Evolutionary conservation across 2,113 vertebrate species (phyloP), one percentile per base, ranked within the genome.

Genomic region (Daboia siamensis): DNA sequence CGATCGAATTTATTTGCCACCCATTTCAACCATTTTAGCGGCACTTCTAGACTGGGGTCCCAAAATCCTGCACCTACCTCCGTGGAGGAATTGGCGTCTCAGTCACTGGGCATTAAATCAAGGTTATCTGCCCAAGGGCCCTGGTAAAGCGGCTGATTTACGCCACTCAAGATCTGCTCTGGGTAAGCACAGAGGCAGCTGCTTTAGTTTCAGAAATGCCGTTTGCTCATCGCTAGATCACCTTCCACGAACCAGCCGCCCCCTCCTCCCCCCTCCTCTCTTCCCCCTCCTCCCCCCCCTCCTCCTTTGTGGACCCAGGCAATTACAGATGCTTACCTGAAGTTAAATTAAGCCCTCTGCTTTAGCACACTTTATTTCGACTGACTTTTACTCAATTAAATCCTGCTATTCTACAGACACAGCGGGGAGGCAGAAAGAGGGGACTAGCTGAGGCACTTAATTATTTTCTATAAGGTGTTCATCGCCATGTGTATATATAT

Each of bases 311-410:
- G 84, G 94, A 39, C 10, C 4, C 12, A 0, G 90, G 85, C 86
- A 23, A 91, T 74, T 94, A 5, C 86, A 4, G 69, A 59, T 94
- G 84, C 90, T 94, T 91, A 91, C 85, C 92, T 59, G 0, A 10
- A 87, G 95, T 95, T 93, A 92, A 94, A 94, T 69, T 52, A 46
- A 92, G 92, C 64, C 55, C 93, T 93, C 46, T 0, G 0, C 93
- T 55, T 96, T 95, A 94, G 91, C 92, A 29, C 93, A 44, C 95
- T 96, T 95, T 93, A 96, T 94, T 88, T 69, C 94, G 54, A 89
- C 90, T 92, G 95, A 95, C 95, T 95, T 95, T 96, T 95, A 69
- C 96, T 95, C 97, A 96, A 96, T 97, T 97, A 97, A 96, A 96
- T 95, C 93, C 95, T 44, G 80, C 93, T 90, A 29, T 88, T 5